Percentiles rank a stretch among this genome's conserved stretches.
Conservation (phyloP, 2,888 invertebrate species). For the Colostygia pectinataria region DNA sequence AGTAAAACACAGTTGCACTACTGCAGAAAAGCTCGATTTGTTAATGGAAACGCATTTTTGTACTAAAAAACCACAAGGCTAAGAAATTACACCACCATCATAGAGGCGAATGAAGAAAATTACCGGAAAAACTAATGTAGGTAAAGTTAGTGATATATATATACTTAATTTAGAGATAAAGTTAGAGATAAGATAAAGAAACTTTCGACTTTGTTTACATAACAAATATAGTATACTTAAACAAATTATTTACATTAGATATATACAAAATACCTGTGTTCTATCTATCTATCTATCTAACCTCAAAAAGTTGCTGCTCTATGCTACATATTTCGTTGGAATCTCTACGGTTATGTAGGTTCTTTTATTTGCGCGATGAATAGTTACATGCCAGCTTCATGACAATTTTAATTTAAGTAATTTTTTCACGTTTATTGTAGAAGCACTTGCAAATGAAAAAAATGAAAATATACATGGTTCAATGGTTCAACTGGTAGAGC, state of each 20-base stretch:
- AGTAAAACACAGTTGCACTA: slow-evolving; percentile 29
- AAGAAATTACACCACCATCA: background rate
- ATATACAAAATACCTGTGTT: too few species aligned
- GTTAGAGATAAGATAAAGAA: too few species aligned
- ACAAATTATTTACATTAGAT: too few species aligned
- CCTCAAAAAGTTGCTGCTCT: background rate
- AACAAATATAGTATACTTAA: too few species aligned
- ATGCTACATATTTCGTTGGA: background rate
- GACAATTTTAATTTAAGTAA: slow-evolving; percentile 4
- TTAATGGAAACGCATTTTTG: slow-evolving; percentile 28
- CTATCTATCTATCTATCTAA: background rate
- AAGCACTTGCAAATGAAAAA: background rate
- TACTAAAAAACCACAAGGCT: slow-evolving; percentile 3
- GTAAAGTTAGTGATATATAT: too few species aligned
- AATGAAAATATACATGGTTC: too few species aligned
- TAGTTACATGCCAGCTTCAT: slow-evolving; percentile 1
- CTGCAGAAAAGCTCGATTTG: slow-evolving; percentile 24
- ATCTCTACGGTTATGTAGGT: slow-evolving; percentile 5
- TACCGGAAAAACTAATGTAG: too few species aligned
- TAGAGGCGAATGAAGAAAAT: too few species aligned
- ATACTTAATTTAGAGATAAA: too few species aligned
- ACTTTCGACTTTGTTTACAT: too few species aligned
- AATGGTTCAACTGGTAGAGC: too few species aligned
- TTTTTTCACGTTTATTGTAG: too few species aligned
- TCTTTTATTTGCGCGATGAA: slow-evolving; percentile 12